Percentiles rank a stretch among this genome's conserved stretches.
Conservation (phyloP, 2,113 vertebrate species). For the Corydoras sp. region DNA sequence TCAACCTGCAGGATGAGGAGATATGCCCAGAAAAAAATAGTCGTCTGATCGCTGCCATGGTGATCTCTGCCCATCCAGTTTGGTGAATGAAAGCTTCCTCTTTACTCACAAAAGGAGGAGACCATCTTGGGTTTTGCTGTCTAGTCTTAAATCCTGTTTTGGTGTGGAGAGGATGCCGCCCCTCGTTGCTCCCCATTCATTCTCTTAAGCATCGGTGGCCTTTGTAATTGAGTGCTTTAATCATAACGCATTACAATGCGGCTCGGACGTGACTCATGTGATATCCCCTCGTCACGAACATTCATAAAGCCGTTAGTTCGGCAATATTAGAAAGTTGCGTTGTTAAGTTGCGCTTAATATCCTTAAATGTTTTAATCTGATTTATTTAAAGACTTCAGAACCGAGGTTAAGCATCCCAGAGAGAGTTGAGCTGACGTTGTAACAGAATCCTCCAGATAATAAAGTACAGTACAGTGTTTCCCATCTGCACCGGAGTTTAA, state of each 20-base stretch:
- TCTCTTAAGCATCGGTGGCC: slow-evolving; percentile 20
- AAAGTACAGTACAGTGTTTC: background rate
- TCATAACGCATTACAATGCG: background rate
- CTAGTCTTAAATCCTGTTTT: slow-evolving; percentile 43
- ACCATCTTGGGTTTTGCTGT: slow-evolving; percentile 32
- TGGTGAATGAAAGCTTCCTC: slow-evolving; percentile 43
- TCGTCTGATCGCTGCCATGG: slow-evolving; percentile 21
- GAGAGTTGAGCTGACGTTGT: background rate
- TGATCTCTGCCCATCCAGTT: slow-evolving; percentile 41
- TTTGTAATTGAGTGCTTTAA: slow-evolving; percentile 27
- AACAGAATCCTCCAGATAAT: background rate
- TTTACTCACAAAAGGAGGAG: slow-evolving; percentile 32
- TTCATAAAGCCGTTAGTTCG: too few species aligned
- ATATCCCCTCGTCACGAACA: too few species aligned
- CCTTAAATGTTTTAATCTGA: too few species aligned
- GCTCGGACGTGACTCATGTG: too few species aligned
- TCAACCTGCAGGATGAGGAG: slow-evolving; percentile 39
- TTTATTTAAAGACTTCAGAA: too few species aligned
- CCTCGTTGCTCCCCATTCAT: background rate
- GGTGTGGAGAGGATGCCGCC: slow-evolving; percentile 24
- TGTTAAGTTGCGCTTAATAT: too few species aligned
- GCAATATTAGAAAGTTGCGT: too few species aligned
- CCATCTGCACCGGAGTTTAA: slow-evolving; percentile 18
- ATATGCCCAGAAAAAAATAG: slow-evolving; percentile 10
- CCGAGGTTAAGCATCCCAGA: background rate